These are phyloP conservation scores for Synanthedon myopaeformis DNA, from an alignment of 2,888 invertebrate genomes.

Conservation along the genomic window DNA sequence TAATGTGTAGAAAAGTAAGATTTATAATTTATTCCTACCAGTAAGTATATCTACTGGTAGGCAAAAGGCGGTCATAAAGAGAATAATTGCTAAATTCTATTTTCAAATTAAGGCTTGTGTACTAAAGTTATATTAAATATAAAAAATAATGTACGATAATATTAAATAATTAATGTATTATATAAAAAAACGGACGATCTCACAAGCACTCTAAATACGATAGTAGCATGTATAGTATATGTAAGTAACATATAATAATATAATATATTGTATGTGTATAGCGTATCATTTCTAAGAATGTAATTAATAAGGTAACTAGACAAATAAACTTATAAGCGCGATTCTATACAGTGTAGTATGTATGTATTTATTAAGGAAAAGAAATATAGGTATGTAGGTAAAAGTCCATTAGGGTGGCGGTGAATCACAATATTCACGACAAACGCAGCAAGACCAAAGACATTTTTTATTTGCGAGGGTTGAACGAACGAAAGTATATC, in stretches of 20 bases:
- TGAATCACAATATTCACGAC: background rate
- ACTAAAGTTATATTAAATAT: too few relatives aligned
- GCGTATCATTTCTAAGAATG: background rate
- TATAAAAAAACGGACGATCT: background rate
- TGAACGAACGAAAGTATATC: slow-evolving; percentile 58
- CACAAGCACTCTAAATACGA: background rate
- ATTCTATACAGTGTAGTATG: too few relatives aligned
- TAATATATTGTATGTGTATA: background rate
- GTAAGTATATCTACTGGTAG: too few relatives aligned
- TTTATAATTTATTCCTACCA: too few relatives aligned
- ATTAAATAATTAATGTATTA: too few relatives aligned
- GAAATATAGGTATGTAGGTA: background rate
- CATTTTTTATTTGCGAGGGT: slow-evolving; percentile 47
- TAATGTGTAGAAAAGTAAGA: too few relatives aligned
- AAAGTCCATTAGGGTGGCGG: background rate
- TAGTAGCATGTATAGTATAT: background rate
- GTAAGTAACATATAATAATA: background rate
- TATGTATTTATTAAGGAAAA: too few relatives aligned
- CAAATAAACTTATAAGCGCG: too few relatives aligned
- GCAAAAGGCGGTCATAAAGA: too few relatives aligned
- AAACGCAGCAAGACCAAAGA: slow-evolving; percentile 18
- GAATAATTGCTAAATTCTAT: too few relatives aligned
- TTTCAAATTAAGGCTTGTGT: too few relatives aligned
- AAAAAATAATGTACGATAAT: too few relatives aligned
- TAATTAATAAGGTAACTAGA: background rate